Percentiles rank a stretch among this genome's conserved stretches.
Conservation (phyloP, 2,113 vertebrate species). For the Sturnus vulgaris region DNA sequence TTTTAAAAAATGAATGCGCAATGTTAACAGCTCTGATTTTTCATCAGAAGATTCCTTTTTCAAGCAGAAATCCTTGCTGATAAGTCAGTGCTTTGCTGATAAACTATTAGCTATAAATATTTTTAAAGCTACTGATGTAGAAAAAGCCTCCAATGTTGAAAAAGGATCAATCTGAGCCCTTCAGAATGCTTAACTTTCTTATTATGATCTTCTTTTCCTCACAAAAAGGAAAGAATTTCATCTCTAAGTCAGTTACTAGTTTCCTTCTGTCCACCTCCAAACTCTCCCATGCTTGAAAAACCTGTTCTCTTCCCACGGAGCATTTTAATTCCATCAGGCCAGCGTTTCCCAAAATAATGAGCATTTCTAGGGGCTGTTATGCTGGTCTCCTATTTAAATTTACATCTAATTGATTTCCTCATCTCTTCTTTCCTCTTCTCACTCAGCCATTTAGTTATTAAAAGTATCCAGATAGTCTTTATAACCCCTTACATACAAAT, state of each 20-base stretch:
- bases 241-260: neutral
- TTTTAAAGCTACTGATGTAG: neutral
- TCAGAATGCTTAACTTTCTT: neutral
- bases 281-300: neutral
- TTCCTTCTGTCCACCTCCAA: constrained; percentile 31
- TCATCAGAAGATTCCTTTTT: neutral
- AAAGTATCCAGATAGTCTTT: neutral
- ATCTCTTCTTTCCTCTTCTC: neutral
- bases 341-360: neutral
- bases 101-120: neutral
- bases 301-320: neutral
- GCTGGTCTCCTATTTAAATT: neutral
- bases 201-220: neutral
- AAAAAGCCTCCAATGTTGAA: neutral
- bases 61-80: neutral
- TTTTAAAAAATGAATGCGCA: neutral
- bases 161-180: neutral
- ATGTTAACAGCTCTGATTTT: neutral
- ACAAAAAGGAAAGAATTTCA: neutral
- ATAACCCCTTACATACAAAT: neutral
- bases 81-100: neutral
- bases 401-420: neutral
- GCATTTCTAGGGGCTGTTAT: neutral
- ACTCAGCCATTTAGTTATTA: neutral
- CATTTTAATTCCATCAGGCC: neutral